Evolutionary conservation across 2,888 invertebrate species (phyloP).

Genomic region (Cephonodes hylas): DNA sequence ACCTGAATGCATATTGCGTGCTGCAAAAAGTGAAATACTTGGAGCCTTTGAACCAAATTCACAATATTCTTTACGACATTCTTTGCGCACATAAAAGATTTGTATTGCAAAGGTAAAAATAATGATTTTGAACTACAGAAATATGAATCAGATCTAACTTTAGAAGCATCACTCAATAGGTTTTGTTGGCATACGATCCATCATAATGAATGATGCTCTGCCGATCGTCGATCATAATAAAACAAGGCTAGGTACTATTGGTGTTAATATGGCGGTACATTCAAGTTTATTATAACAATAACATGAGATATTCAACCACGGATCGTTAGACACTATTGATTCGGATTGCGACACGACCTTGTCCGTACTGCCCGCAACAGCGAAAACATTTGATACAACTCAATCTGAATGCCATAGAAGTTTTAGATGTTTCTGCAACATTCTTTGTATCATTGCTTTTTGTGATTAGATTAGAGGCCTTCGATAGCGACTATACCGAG

Average conservation of each 20-base stretch:
- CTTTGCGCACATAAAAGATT: background rate
- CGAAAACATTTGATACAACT: background rate
- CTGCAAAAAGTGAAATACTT: background rate
- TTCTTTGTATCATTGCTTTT: background rate
- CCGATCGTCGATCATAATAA: background rate
- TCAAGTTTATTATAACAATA: constrained; percentile 14
- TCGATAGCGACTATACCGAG: background rate
- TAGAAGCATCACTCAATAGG: background rate
- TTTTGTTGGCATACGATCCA: background rate
- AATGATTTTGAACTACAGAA: background rate
- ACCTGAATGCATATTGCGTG: background rate
- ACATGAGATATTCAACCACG: constrained; percentile 15
- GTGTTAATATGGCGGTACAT: constrained; percentile 6
- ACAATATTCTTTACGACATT: background rate
- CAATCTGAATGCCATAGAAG: background rate
- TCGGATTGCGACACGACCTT: constrained; percentile 25
- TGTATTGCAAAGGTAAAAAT: background rate
- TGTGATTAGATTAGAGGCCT: background rate
- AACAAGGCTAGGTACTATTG: background rate
- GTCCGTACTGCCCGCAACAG: constrained; percentile 22
- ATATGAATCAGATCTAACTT: background rate
- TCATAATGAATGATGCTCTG: background rate
- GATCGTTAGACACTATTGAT: constrained; percentile 30
- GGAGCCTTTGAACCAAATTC: background rate
- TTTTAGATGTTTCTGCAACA: background rate